Percentiles rank a stretch among this genome's conserved stretches.
Conservation (phyloP, 2,797 vertebrate genomes). For the Picus viridis region DNA sequence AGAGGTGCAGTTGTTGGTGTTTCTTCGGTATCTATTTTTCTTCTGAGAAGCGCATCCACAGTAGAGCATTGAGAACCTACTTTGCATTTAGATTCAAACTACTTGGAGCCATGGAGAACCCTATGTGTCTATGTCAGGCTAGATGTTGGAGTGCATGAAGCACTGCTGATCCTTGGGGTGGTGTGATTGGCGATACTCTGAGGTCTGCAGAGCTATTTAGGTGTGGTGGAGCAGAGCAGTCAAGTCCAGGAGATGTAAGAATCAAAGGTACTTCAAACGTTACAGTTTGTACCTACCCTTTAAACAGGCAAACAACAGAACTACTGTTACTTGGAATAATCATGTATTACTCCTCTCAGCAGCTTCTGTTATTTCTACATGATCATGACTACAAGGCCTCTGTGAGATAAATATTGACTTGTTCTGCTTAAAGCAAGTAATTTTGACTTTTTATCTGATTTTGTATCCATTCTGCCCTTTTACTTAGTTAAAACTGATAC, state of each 20-base stretch:
- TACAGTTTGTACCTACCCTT: not conserved
- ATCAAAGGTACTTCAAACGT: not conserved
- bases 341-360: not conserved
- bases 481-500: not conserved
- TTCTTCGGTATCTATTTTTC: not conserved
- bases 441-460: not conserved
- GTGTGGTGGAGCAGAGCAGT: not conserved
- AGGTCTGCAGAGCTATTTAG: not conserved
- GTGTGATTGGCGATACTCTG: not conserved
- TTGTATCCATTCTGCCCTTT: not conserved
- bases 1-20: not conserved
- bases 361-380: not conserved
- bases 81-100: not conserved
- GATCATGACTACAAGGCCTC: not conserved
- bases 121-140: not conserved
- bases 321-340: not conserved
- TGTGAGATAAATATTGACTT: not conserved
- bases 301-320: not conserved
- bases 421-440: not conserved
- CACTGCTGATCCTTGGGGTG: not conserved
- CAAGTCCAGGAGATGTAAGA: not conserved
- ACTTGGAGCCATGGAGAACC: not conserved
- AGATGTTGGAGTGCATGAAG: not conserved
- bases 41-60: not conserved
- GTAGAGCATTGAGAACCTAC: rapidly evolving